Conservation (phyloP, 2,888 invertebrate species). For the Amaurobius ferox region DNA sequence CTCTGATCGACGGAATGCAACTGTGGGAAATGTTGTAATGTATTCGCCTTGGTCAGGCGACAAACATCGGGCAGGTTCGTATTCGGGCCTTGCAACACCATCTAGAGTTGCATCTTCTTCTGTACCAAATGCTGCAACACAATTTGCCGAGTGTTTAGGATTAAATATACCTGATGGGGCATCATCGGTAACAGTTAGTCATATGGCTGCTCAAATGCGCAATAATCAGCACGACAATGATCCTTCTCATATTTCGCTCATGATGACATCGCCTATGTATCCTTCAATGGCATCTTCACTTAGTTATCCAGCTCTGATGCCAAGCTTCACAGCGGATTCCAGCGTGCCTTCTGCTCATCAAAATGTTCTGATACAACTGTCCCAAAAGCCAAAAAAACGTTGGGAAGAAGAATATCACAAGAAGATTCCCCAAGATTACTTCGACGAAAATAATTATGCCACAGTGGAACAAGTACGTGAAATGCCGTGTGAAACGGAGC, state of each 20-base stretch:
- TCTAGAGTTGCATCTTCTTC: constrained; percentile 44
- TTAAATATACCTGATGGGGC: constrained; percentile 81
- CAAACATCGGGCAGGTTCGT: constrained; percentile 47
- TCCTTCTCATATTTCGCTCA: constrained; percentile 93
- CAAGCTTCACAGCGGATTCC: constrained; percentile 55
- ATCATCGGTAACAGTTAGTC: constrained; percentile 80
- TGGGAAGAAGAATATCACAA: constrained; percentile 99
- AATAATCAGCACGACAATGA: constrained; percentile 93
- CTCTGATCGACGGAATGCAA: constrained; percentile 83
- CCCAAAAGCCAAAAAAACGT: constrained; percentile 84
- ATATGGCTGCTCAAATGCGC: constrained; percentile 83
- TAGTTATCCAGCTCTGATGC: constrained; percentile 81
- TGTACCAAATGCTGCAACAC: constrained; percentile 44
- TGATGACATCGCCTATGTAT: too few relatives aligned
- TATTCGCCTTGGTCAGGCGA: constrained; percentile 64
- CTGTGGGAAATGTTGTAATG: constrained; percentile 37
- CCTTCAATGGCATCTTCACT: too few relatives aligned
- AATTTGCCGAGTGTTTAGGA: constrained; percentile 48
- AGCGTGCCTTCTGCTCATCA: constrained; percentile 74
- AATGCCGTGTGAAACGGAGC: too few relatives aligned
- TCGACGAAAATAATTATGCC: too few relatives aligned
- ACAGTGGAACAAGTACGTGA: too few relatives aligned
- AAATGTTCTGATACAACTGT: constrained; percentile 75
- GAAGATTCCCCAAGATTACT: too few relatives aligned
- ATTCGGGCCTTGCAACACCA: constrained; percentile 62